Base-by-base conservation (phyloP, 2,797 vertebrate genomes). In the Trematomus bernacchii region DNA sequence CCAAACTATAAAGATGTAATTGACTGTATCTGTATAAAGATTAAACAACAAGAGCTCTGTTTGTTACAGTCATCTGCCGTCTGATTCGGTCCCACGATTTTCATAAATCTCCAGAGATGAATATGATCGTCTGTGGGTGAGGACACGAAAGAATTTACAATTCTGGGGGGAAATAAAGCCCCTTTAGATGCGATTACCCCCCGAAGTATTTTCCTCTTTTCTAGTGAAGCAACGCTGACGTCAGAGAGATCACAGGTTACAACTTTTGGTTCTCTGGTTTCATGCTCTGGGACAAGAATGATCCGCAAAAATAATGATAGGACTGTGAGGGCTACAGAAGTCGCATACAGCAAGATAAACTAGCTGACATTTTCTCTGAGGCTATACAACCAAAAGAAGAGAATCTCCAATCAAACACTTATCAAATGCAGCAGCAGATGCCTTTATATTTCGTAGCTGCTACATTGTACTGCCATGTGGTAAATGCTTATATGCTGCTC, bases 181-280 rank as follows among this genome's bases (percentile, higher is more conserved):
- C 46, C 44, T 83, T 77, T 54, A 80, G 51, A 82, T 79, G 21
- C 3, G 71, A 68, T 79, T 70, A 59, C 9, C 6, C 6, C 60
- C 44, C 3, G 57, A 84, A 86, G 64, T 70, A 86, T 85, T 65
- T 66, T 43, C 1, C 14, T 76, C 18, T 59, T 73, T 68, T 64
- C 23, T 16, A 69, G 18, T 18, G 19, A 71, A 23, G 42, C 13
- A 60, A 63, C 37, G 18, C 66, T 87, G 84, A 90, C 81, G 77
- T 92, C 86, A 91, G 79, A 59, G 51, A 76, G 82, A 87, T 89
- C 91, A 89, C 79, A 89, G 73, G 86, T 85, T 87, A 72, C 12
- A 55, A 66, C 21, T 76, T 37, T 50, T 67, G n/a, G 2, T 65
- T 67, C 59, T 65, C 43, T 55, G 52, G 51, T 79, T 89, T 82